A percentile compares a stretch with the other conserved stretches of the same genome.
These are phyloP conservation scores for Elephas maximus DNA, from an alignment of 2,113 vertebrate species.

Conservation along the genomic window DNA sequence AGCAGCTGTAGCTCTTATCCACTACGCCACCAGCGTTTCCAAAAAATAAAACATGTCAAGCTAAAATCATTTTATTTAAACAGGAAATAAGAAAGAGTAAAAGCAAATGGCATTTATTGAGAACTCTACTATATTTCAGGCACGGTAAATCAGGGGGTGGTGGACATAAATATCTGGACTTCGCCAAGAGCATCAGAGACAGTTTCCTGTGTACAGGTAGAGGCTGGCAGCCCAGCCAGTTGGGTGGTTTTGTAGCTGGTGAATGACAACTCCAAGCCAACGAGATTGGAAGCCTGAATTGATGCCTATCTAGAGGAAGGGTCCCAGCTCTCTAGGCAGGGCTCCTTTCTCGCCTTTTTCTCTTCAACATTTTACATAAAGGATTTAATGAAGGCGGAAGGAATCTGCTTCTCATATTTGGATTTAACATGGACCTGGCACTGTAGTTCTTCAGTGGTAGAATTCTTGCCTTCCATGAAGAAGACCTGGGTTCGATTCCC, in stretches of 20 bases:
- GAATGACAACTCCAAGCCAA: not conserved
- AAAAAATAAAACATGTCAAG: not conserved
- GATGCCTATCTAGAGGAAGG: not conserved
- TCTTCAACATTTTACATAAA: not conserved
- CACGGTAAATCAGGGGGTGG: not conserved
- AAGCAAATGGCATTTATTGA: not conserved
- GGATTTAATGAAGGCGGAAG: too few species aligned
- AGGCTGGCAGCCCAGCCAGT: not conserved
- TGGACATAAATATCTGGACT: not conserved
- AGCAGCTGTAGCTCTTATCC: too few species aligned
- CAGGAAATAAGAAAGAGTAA: not conserved
- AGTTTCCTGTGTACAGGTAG: not conserved
- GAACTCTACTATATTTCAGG: not conserved
- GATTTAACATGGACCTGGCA: too few species aligned
- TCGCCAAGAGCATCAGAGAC: not conserved
- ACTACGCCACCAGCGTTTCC: too few species aligned
- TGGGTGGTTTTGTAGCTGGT: not conserved
- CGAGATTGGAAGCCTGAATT: not conserved
- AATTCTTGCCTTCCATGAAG: too few species aligned
- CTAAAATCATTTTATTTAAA: not conserved
- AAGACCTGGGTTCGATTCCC: too few species aligned
- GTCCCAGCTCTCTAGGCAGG: not conserved
- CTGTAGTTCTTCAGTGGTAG: too few species aligned
- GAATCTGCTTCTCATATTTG: too few species aligned
- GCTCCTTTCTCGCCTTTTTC: not conserved